Conservation (phyloP, 2,113 vertebrate genomes). For the Hemichromis elongatus region DNA sequence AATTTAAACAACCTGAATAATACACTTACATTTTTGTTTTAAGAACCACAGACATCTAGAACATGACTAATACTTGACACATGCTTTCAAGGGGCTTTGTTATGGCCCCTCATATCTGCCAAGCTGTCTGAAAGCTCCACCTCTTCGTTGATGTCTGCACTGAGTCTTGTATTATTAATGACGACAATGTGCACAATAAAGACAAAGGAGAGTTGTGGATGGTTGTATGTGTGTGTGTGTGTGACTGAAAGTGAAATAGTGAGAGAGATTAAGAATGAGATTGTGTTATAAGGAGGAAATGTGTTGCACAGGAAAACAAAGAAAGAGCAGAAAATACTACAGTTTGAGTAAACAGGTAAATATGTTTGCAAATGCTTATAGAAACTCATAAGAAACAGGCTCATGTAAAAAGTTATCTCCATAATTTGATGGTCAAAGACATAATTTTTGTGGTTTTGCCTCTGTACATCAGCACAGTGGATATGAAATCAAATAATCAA, state of each 20-base stretch:
- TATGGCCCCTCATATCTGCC: not conserved
- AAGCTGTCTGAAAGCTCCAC: constrained; percentile 24
- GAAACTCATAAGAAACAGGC: not conserved
- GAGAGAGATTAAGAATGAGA: not conserved
- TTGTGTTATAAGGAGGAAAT: not conserved
- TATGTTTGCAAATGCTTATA: not conserved
- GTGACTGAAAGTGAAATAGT: not conserved
- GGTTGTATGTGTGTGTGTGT: not conserved
- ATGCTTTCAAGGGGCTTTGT: constrained; percentile 27
- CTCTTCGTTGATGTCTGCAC: constrained; percentile 12
- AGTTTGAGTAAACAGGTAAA: not conserved
- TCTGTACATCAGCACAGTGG: not conserved
- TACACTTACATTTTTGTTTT: not conserved
- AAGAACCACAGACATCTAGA: not conserved
- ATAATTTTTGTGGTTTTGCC: not conserved
- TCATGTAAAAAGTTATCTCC: not conserved
- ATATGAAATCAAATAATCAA: not conserved
- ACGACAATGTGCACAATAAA: constrained; percentile 7
- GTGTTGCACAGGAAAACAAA: not conserved
- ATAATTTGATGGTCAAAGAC: not conserved
- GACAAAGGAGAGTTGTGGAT: not conserved
- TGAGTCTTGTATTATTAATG: constrained; percentile 27
- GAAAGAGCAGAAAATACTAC: not conserved
- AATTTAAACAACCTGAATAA: not conserved
- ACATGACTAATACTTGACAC: not conserved